These are phyloP conservation scores for Pollenia griseotomentosa DNA, from an alignment of 2,888 invertebrate species.

Conservation along the genomic window DNA sequence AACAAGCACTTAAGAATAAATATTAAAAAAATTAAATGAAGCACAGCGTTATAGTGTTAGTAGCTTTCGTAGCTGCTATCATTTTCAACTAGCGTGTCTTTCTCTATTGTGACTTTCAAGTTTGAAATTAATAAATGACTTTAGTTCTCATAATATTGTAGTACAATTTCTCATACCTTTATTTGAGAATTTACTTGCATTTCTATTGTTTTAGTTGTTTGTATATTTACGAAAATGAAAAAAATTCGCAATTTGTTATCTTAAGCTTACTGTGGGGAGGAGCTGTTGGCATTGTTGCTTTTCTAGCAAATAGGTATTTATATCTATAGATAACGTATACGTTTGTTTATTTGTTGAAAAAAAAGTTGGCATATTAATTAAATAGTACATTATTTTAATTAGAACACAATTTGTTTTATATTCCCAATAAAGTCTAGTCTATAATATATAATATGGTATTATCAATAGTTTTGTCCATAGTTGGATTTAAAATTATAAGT, in stretches of 20 bases:
- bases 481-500: no score
- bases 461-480: no score
- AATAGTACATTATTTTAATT: neutral
- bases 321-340: no score
- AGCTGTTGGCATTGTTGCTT: slow-evolving; percentile 52
- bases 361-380: neutral
- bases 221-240: slow-evolving; percentile 22
- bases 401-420: no score
- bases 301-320: slow-evolving; percentile 56
- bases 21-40: neutral
- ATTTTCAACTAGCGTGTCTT: neutral
- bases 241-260: slow-evolving; percentile 66
- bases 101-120: slow-evolving; percentile 27
- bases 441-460: no score
- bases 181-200: neutral
- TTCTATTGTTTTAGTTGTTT: slow-evolving; percentile 37
- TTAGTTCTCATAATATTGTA: slow-evolving; percentile 59
- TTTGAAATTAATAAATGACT: slow-evolving; percentile 66
- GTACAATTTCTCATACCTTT: slow-evolving; percentile 16
- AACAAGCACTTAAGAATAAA: neutral
- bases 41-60: no score
- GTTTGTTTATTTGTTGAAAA: slow-evolving; percentile 24
- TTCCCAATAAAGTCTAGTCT: no score
- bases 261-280: slow-evolving; percentile 36
- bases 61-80: neutral